These are phyloP conservation scores for Agraylea sexmaculata DNA, from an alignment of 1,140 invertebrate genomes.

Conservation along the genomic window DNA sequence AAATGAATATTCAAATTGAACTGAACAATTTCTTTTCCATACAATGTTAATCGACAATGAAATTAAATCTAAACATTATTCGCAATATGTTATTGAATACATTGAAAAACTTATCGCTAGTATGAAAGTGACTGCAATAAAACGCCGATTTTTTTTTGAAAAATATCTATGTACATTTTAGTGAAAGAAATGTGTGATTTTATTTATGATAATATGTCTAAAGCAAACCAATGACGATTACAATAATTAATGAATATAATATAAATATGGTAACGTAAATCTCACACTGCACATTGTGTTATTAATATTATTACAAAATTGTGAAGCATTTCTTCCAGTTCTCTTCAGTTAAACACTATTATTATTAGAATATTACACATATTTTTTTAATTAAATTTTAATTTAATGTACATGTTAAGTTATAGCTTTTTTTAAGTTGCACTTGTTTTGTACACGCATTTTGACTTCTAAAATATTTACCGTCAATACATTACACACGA, in stretches of 20 bases:
- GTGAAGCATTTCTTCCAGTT: slow-evolving; percentile 1
- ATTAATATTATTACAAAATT: slow-evolving; percentile 11
- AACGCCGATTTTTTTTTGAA: too few species aligned
- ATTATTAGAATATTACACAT: neutral
- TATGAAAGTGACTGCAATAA: too few species aligned
- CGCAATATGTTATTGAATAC: slow-evolving; percentile 2
- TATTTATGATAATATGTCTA: slow-evolving; percentile 5
- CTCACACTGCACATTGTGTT: slow-evolving; percentile 15
- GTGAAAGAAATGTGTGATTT: slow-evolving; percentile 2
- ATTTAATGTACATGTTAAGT: neutral
- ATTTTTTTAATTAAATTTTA: slow-evolving; percentile 1
- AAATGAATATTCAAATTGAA: slow-evolving; percentile 4
- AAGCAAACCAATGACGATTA: slow-evolving; percentile 1
- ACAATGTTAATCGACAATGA: too few species aligned
- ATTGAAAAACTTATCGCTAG: slow-evolving; percentile 9
- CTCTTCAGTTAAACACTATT: slow-evolving; percentile 4
- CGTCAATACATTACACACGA: too few species aligned
- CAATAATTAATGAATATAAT: slow-evolving; percentile 6
- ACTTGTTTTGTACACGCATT: slow-evolving; percentile 20
- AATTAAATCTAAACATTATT: too few species aligned
- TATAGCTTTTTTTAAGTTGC: slow-evolving; percentile 15
- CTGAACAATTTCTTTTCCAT: too few species aligned
- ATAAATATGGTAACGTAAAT: slow-evolving; percentile 22
- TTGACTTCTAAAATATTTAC: too few species aligned
- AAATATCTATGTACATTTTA: too few species aligned